Percentiles rank a stretch among this genome's conserved stretches.
phyloP scores from a whole-genome alignment of 2,888 invertebrate genomes.

The Gortyna flavago region DNA sequence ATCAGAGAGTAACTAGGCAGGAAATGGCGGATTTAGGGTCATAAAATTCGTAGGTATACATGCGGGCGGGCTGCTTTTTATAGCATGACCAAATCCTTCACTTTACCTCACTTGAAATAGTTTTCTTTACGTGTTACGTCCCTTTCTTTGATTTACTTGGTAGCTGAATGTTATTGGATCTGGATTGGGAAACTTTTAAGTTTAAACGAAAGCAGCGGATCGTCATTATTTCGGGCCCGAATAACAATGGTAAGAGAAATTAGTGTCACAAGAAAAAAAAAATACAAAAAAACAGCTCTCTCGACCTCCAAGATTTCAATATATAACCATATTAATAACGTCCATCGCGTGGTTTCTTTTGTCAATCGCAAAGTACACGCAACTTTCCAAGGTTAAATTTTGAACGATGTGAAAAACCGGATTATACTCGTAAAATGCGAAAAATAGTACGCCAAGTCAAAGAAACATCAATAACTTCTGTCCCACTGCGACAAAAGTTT shows the following conservation, averaged over 20 bases:
- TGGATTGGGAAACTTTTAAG: background rate
- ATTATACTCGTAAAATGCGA: constrained; percentile 52
- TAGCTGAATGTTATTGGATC: background rate
- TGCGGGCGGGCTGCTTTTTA: constrained; percentile 42
- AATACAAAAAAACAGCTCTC: background rate
- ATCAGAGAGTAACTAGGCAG: constrained; percentile 54
- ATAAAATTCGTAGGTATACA: constrained; percentile 51
- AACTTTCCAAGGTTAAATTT: constrained; percentile 58
- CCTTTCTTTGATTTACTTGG: constrained; percentile 3
- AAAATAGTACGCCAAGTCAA: constrained; percentile 41
- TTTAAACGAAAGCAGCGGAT: background rate
- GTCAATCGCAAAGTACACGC: constrained; percentile 56
- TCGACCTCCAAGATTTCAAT: background rate
- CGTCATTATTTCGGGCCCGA: background rate
- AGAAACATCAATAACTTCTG: constrained; percentile 44
- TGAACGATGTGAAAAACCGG: constrained; percentile 52
- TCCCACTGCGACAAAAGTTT: constrained; percentile 41
- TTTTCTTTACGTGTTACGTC: constrained; percentile 37
- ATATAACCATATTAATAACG: constrained; percentile 19
- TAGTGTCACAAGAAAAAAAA: background rate
- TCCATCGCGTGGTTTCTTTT: constrained; percentile 56
- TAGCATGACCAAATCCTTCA: constrained; percentile 50
- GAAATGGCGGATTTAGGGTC: constrained; percentile 38
- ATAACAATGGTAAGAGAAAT: background rate
- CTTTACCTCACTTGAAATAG: constrained; percentile 47